Conservation (phyloP, 1,140 invertebrate genomes). For the Nasonia vitripennis region DNA sequence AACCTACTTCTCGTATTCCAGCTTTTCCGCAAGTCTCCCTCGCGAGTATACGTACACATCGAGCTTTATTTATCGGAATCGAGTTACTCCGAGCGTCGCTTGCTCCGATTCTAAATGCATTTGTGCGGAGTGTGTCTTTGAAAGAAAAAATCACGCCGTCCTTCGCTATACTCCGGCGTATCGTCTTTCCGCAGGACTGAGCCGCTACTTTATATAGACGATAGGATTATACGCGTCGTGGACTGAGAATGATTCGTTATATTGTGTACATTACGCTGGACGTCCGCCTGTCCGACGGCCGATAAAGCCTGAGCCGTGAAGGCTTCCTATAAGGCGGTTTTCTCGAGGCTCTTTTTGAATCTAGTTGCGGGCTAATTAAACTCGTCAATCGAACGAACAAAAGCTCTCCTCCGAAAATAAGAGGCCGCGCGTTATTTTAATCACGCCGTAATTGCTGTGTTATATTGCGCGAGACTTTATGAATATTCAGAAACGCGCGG, state of each 20-base stretch:
- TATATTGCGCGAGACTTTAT: slow-evolving; percentile 23
- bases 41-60: no score
- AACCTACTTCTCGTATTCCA: neutral
- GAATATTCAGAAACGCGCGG: slow-evolving; percentile 12
- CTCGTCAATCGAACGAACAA: neutral
- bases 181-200: slow-evolving; percentile 49
- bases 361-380: neutral
- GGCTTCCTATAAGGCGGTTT: no score
- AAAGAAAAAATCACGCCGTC: neutral
- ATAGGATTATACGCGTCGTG: slow-evolving; percentile 29
- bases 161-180: neutral
- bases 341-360: neutral
- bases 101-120: no score
- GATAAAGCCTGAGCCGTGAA: slow-evolving; percentile 1
- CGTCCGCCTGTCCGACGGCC: neutral
- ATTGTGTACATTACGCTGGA: neutral
- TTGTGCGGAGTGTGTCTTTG: neutral
- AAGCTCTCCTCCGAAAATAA: no score
- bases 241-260: slow-evolving; percentile 4
- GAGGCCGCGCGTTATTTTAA: slow-evolving; percentile 11
- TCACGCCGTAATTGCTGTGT: slow-evolving; percentile 12
- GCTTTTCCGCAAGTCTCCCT: neutral
- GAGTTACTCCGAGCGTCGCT: no score
- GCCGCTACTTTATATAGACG: neutral
- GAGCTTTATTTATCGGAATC: no score